A percentile compares a stretch with the other conserved stretches of the same genome.
Evolutionary conservation across 37 sponge, comb jelly and placozoan genomes (phyloP).

Genomic region (Hexactinellida sp.): DNA sequence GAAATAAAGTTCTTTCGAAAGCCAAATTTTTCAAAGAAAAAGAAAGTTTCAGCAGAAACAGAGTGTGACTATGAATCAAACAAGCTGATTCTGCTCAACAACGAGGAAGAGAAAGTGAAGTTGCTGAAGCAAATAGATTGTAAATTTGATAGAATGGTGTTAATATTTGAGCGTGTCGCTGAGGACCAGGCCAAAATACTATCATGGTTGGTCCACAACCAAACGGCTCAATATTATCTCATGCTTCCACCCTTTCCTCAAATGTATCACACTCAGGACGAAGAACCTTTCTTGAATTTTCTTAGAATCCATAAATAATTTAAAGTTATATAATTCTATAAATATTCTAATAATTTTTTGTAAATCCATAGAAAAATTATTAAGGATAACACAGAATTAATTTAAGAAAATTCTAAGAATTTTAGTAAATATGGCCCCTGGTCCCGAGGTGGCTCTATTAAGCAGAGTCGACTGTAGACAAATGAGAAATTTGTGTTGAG

Average conservation of each 20-base stretch:
- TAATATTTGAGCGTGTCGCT: background rate
- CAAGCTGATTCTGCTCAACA: background rate
- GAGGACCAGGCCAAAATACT: conserved; percentile 14
- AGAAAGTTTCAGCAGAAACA: background rate
- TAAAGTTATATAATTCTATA: too few relatives aligned
- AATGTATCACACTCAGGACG: background rate
- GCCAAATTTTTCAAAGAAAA: background rate
- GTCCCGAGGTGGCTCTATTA: too few relatives aligned
- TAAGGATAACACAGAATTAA: too few relatives aligned
- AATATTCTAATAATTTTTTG: too few relatives aligned
- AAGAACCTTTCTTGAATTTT: background rate
- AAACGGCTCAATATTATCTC: background rate
- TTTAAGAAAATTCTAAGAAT: too few relatives aligned
- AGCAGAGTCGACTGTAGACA: too few relatives aligned
- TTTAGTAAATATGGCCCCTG: too few relatives aligned
- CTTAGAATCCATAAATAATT: too few relatives aligned
- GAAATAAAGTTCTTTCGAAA: background rate
- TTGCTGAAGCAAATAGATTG: background rate
- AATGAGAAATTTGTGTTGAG: too few relatives aligned
- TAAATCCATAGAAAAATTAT: too few relatives aligned
- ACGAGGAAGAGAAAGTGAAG: conserved; percentile 15
- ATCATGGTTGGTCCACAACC: background rate
- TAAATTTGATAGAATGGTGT: background rate
- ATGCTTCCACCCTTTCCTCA: background rate
- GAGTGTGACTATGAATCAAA: background rate